Percentiles rank a stretch among this genome's conserved stretches.
Conservation (phyloP, 2,888 invertebrate genomes). For the Herminia tarsipennalis region DNA sequence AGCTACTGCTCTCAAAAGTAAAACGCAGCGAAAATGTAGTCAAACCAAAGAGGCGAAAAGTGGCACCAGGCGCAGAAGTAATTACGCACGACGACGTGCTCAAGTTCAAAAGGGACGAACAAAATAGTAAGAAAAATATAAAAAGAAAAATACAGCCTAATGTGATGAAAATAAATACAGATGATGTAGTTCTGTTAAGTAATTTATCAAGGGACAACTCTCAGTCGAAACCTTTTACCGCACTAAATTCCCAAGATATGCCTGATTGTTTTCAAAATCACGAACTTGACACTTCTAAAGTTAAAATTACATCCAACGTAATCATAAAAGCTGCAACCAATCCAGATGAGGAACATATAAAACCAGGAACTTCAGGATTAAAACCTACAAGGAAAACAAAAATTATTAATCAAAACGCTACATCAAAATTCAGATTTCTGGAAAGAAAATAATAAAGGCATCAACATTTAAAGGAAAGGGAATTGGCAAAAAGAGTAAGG, state of each 20-base stretch:
- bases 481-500: not conserved
- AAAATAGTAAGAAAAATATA: conserved; percentile 2
- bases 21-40: conserved; percentile 7
- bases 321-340: not conserved
- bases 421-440: not conserved
- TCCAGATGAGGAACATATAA: not conserved
- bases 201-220: not conserved
- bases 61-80: conserved; percentile 22
- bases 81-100: conserved; percentile 23
- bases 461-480: not conserved
- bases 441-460: not conserved
- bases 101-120: conserved; percentile 7
- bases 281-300: not conserved
- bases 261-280: not conserved
- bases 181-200: not conserved
- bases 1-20: conserved; percentile 3
- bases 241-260: not conserved
- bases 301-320: not conserved
- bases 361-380: not conserved
- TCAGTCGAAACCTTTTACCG: not conserved
- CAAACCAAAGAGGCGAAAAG: conserved; percentile 13
- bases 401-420: not conserved
- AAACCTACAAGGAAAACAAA: not conserved
- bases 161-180: not conserved
- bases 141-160: not conserved